A percentile compares a stretch with the other conserved stretches of the same genome.
phyloP scores from a whole-genome alignment of 2,113 vertebrate species.

The Cichladusa arquata region DNA sequence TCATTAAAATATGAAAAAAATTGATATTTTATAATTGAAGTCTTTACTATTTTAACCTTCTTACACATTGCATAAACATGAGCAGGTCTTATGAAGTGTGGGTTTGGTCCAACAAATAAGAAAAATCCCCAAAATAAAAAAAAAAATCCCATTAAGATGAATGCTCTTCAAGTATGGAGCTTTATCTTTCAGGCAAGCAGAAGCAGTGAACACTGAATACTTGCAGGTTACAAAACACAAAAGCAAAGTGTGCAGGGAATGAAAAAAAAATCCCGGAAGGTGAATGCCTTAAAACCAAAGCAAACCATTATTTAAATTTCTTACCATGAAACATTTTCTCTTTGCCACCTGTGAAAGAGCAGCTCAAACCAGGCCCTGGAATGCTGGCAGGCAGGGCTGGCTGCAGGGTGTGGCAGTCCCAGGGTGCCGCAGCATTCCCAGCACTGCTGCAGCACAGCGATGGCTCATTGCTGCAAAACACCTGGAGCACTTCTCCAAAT shows the following conservation, averaged over 20 bases:
- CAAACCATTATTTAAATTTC: background rate
- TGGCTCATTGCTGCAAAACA: background rate
- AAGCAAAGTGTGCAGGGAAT: background rate
- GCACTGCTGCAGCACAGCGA: fast-evolving
- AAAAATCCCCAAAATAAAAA: background rate
- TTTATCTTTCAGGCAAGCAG: background rate
- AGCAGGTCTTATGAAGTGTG: background rate
- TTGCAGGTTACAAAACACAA: background rate
- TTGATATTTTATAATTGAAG: background rate
- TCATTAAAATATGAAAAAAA: background rate
- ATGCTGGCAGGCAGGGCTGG: fast-evolving
- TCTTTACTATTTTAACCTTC: background rate
- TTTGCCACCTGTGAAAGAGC: background rate
- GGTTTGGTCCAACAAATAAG: background rate
- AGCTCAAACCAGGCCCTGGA: background rate
- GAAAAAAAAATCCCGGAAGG: fast-evolving
- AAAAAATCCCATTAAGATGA: background rate
- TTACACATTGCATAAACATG: background rate
- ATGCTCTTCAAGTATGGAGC: background rate
- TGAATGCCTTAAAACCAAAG: background rate
- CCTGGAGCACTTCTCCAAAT: background rate
- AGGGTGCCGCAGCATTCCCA: fast-evolving
- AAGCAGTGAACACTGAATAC: background rate
- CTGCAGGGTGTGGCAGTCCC: background rate
- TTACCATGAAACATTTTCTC: background rate